These are phyloP conservation scores for Ischnura elegans DNA, from an alignment of 2,888 invertebrate genomes.

Conservation along the genomic window DNA sequence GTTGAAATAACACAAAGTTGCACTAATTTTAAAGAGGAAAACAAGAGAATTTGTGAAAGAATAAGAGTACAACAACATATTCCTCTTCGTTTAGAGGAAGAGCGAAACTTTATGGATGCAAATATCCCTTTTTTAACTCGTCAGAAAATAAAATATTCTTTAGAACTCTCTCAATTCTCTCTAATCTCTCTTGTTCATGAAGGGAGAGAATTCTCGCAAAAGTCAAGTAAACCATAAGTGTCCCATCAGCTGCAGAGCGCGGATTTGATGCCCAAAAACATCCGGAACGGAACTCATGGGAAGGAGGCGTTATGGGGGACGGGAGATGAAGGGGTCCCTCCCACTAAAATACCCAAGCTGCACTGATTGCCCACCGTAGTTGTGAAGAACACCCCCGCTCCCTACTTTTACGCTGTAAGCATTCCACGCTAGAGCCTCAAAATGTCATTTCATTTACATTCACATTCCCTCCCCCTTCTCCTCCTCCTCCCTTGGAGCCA, in stretches of 20 bases:
- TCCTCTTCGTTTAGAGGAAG: too few relatives aligned
- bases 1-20: too few relatives aligned
- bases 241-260: not conserved
- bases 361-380: constrained; percentile 25
- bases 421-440: constrained; percentile 48
- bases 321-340: not conserved
- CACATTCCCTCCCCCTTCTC: not conserved
- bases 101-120: too few relatives aligned
- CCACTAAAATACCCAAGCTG: constrained; percentile 2
- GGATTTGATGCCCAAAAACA: constrained; percentile 18
- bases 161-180: not conserved
- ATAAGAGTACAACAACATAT: too few relatives aligned
- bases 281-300: not conserved
- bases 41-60: too few relatives aligned
- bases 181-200: not conserved
- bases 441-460: constrained; percentile 64
- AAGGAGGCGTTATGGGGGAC: not conserved
- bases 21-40: too few relatives aligned
- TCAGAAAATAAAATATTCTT: too few relatives aligned
- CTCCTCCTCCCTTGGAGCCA: not conserved
- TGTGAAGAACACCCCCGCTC: constrained; percentile 7
- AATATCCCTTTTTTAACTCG: too few relatives aligned
- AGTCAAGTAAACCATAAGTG: not conserved
- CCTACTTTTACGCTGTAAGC: not conserved
- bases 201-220: not conserved